These are phyloP conservation scores for Rhineura floridana DNA, from an alignment of 2,113 vertebrate species.

Conservation along the genomic window DNA sequence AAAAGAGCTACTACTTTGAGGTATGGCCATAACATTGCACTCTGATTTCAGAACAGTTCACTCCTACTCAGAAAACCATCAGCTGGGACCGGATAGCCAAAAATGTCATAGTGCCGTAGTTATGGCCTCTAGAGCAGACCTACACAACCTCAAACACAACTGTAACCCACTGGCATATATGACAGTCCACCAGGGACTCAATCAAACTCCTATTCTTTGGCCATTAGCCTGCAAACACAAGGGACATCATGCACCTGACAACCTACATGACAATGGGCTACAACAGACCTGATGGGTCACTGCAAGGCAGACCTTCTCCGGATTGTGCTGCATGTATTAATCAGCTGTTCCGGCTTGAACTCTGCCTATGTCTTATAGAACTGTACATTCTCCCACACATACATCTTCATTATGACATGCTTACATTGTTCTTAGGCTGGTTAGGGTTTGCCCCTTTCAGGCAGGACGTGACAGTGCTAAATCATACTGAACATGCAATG, in stretches of 20 bases:
- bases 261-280: not conserved
- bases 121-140: not conserved
- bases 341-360: not conserved
- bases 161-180: not conserved
- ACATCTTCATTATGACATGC: not conserved
- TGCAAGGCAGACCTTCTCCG: no score
- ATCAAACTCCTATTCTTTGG: not conserved
- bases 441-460: not conserved
- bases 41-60: not conserved
- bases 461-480: not conserved
- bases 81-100: not conserved
- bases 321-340: not conserved
- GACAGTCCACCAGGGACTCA: not conserved
- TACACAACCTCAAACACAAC: not conserved
- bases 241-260: not conserved
- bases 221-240: not conserved
- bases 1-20: not conserved
- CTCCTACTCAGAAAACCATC: not conserved
- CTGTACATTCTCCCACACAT: not conserved
- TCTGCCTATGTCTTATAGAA: not conserved
- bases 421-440: not conserved
- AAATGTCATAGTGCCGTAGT: not conserved
- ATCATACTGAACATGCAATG: not conserved
- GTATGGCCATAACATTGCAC: not conserved
- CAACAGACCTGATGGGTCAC: not conserved